Base-by-base conservation (phyloP, 2,888 invertebrate species). In the Lasius fuliginosus region DNA sequence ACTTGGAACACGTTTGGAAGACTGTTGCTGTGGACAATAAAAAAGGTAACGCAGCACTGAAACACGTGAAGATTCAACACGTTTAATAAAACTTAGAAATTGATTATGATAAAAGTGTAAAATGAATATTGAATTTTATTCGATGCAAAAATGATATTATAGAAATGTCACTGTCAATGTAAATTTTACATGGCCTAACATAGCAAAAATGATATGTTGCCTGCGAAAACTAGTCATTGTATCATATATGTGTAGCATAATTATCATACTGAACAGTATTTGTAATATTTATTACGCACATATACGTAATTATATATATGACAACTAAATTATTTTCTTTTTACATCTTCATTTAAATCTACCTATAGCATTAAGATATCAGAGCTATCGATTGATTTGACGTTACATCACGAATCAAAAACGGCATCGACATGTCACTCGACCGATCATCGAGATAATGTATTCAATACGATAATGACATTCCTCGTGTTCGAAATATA, bases 1-100 rank as follows among this genome's bases (percentile, higher is more conserved):
- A 94, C 86, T 86, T 94, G 73, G 94, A 94, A 79, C 79, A 92
- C 1, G 91, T 94, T 18, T 93, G 93, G 92, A 91, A 91, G 86
- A 91, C 92, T 6, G 93, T 93, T 12, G 92, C 92, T 1, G 91
- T 87, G 69, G 92, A 93, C 62, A 91, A 92, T 23, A 89, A 92
- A 53, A 92, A 91, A 83, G 90, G 92, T 36, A 93, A 93, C 83
- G 91, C 92, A 82, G 91, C 89, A 4, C 84, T 92, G 65, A 93
- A 92, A 86, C 91, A 87, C 67, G 89, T 88, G 3, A 93, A 91
- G 85, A 89, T 90, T 75, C 87, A 87, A 84, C 91, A 92, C 79
- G 84, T 90, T 85, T 92, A 60, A 87, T 56, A 11, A 18, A 33
- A n/a, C 23, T 42, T 67, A 30, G 36, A 42, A 71, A 60, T 18